Evolutionary conservation across 2,888 invertebrate genomes (phyloP).

Genomic region (Galerucella calmariensis): DNA sequence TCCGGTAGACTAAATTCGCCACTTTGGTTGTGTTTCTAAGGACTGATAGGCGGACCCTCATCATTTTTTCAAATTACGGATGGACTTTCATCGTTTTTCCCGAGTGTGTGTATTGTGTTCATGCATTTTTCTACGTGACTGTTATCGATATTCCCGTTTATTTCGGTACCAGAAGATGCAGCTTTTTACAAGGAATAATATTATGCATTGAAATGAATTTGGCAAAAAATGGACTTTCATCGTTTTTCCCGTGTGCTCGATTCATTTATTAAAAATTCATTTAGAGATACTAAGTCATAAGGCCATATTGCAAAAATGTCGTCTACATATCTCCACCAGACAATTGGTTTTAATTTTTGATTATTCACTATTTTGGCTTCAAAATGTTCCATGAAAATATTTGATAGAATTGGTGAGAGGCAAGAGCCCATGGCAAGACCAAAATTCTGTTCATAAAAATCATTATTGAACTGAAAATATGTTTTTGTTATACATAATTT

Average conservation of each 20-base stretch:
- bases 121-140: constrained; percentile 1
- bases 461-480: too few species aligned
- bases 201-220: not conserved
- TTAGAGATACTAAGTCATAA: too few species aligned
- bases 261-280: too few species aligned
- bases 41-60: not conserved
- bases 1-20: not conserved
- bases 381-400: too few species aligned
- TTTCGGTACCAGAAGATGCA: not conserved
- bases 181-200: not conserved
- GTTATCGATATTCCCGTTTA: not conserved
- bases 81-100: constrained; percentile 2
- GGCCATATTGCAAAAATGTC: too few species aligned
- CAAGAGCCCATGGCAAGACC: too few species aligned
- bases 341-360: too few species aligned
- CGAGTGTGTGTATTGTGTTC: not conserved
- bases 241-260: not conserved
- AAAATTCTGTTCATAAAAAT: too few species aligned
- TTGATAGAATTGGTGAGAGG: too few species aligned
- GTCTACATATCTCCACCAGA: too few species aligned
- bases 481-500: too few species aligned
- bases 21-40: not conserved
- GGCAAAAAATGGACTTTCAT: constrained; percentile 6
- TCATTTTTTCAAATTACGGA: not conserved
- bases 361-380: too few species aligned